Evolutionary conservation across 2,113 vertebrate species (phyloP).

Genomic region (Hippocampus comes): DNA sequence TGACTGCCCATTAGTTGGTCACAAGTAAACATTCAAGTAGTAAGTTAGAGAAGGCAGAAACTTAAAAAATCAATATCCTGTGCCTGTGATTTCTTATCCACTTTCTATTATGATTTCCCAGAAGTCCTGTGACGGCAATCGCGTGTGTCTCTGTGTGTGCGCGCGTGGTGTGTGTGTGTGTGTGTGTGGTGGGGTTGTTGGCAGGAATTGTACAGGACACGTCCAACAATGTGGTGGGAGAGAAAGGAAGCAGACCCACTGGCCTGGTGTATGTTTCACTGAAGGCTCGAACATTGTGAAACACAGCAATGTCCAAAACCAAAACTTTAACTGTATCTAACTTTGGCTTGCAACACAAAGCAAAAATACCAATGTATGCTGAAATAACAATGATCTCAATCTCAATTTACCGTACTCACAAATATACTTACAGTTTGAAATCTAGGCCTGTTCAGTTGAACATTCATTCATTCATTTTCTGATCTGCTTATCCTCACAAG

Average conservation of each 20-base stretch:
- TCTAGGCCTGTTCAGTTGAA: too few species aligned
- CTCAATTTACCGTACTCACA: neutral
- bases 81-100: neutral
- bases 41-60: neutral
- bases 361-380: neutral
- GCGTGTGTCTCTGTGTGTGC: neutral
- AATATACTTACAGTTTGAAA: too few species aligned
- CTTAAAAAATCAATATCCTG: neutral
- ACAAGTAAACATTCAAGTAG: neutral
- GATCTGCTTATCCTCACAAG: too few species aligned
- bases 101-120: slow-evolving; percentile 49
- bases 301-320: neutral
- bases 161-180: too few species aligned
- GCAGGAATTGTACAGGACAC: slow-evolving; percentile 8
- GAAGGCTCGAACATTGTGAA: slow-evolving; percentile 34
- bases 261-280: slow-evolving; percentile 20
- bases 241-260: slow-evolving; percentile 4
- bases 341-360: neutral
- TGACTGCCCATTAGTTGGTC: neutral
- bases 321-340: neutral
- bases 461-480: too few species aligned
- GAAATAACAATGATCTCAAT: neutral
- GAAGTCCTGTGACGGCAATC: slow-evolving; percentile 30
- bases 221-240: slow-evolving; percentile 32
- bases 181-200: slow-evolving; percentile 15